Percentiles rank a stretch among this genome's conserved stretches.
Conservation (phyloP, 2,888 invertebrate genomes). For the Dendrolimus pini region DNA sequence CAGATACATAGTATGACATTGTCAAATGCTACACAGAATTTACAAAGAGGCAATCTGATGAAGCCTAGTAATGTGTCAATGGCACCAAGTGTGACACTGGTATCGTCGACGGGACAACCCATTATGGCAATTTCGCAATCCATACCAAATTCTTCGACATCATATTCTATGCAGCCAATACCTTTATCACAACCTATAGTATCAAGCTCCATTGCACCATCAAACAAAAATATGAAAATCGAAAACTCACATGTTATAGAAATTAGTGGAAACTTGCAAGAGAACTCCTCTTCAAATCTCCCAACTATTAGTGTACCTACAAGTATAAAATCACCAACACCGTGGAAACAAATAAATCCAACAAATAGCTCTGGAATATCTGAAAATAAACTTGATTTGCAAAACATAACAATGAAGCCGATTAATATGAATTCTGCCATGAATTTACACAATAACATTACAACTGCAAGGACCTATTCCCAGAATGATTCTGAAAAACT, state of each 20-base stretch:
- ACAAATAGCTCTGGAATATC: constrained; percentile 27
- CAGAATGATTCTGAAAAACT: constrained; percentile 53
- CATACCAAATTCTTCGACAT: constrained; percentile 46
- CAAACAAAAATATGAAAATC: constrained; percentile 57
- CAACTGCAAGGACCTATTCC: constrained; percentile 37
- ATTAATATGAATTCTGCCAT: constrained; percentile 41
- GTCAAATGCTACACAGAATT: constrained; percentile 49
- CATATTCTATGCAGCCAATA: constrained; percentile 64
- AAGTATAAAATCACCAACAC: constrained; percentile 63
- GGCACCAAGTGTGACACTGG: constrained; percentile 63
- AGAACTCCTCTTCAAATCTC: constrained; percentile 45
- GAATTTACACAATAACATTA: constrained; percentile 46
- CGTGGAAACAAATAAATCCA: constrained; percentile 58
- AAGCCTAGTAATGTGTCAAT: constrained; percentile 56
- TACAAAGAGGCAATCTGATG: constrained; percentile 48
- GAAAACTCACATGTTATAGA: constrained; percentile 68
- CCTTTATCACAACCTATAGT: constrained; percentile 69
- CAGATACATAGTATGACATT: constrained; percentile 65
- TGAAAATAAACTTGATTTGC: constrained; percentile 57
- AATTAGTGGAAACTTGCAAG: constrained; percentile 66
- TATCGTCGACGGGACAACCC: constrained; percentile 66
- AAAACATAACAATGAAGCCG: constrained; percentile 50
- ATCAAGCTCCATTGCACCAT: constrained; percentile 63
- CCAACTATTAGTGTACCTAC: constrained; percentile 70
- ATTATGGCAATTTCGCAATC: constrained; percentile 69